Percentiles rank a stretch among this genome's conserved stretches.
phyloP scores from a whole-genome alignment of 2,888 invertebrate genomes.

The Lasius fuliginosus region DNA sequence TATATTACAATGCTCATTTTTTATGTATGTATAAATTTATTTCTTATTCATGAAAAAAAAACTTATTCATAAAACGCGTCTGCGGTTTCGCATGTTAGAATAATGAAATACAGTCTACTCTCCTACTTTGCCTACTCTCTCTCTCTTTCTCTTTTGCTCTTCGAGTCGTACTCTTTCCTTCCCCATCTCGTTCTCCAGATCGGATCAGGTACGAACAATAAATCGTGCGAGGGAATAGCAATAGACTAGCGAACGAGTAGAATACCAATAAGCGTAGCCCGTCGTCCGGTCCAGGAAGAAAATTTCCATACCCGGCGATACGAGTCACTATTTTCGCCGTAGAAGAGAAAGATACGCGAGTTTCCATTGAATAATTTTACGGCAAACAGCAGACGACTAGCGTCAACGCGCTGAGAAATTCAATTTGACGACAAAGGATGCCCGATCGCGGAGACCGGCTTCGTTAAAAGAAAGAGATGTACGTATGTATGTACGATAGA shows the following conservation, averaged over 20 bases:
- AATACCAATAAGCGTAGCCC: conserved; percentile 47
- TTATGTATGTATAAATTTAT: neutral
- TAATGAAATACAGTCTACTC: conserved; percentile 38
- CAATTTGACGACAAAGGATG: conserved; percentile 16
- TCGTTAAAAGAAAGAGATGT: neutral
- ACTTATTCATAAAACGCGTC: neutral
- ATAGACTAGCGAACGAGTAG: conserved; percentile 18
- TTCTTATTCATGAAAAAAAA: neutral
- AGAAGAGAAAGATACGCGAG: conserved; percentile 16
- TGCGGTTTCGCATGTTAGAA: conserved; percentile 20
- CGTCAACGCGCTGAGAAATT: conserved; percentile 13
- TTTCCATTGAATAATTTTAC: conserved; percentile 39
- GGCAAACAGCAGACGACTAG: neutral
- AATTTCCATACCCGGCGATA: conserved; percentile 42
- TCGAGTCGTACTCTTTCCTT: conserved; percentile 25
- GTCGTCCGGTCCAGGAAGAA: conserved; percentile 41
- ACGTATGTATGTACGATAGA: neutral
- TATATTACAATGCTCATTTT: neutral
- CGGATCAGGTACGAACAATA: conserved; percentile 21
- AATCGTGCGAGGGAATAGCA: conserved; percentile 39
- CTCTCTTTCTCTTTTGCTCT: neutral
- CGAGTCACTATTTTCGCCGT: conserved; percentile 24
- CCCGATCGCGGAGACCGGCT: too few species aligned
- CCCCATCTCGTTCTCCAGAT: conserved; percentile 19
- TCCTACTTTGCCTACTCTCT: conserved; percentile 32